phyloP scores from a whole-genome alignment of 2,113 vertebrate genomes.

The Chinchilla lanigera region DNA sequence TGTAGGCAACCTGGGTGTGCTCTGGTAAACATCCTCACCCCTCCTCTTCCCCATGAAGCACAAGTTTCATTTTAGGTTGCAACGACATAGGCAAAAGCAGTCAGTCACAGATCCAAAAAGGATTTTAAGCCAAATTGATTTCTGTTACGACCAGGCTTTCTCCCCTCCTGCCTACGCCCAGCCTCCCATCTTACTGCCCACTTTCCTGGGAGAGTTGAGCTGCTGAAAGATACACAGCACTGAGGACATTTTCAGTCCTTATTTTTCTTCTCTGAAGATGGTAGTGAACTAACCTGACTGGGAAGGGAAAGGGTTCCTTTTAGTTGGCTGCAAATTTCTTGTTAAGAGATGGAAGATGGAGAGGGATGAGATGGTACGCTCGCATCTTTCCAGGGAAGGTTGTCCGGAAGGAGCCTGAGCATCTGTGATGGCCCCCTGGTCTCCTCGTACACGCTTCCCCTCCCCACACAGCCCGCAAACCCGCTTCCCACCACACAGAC shows the following conservation, averaged over 20 bases:
- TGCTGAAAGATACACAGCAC: neutral
- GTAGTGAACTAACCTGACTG: neutral
- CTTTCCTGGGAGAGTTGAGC: neutral
- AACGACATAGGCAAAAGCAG: neutral
- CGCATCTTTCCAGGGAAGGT: neutral
- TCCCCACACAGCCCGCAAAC: neutral
- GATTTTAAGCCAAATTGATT: neutral
- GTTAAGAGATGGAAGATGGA: neutral
- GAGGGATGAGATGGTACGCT: neutral
- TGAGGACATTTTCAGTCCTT: neutral
- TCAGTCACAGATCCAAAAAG: neutral
- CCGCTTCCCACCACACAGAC: neutral
- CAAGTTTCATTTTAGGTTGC: neutral
- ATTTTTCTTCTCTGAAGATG: slow-evolving; percentile 18
- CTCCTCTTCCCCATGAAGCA: neutral
- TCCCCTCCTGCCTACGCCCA: neutral
- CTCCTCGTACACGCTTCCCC: neutral
- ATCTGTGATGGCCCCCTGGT: rapidly evolving
- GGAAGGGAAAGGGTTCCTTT: neutral
- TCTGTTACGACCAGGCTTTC: neutral
- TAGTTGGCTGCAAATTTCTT: slow-evolving; percentile 37
- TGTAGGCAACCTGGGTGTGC: neutral
- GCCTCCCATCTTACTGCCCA: neutral
- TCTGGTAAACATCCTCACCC: neutral
- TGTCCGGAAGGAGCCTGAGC: neutral